Conservation (phyloP, 2,888 invertebrate genomes). For the Hypsopygia costalis region DNA sequence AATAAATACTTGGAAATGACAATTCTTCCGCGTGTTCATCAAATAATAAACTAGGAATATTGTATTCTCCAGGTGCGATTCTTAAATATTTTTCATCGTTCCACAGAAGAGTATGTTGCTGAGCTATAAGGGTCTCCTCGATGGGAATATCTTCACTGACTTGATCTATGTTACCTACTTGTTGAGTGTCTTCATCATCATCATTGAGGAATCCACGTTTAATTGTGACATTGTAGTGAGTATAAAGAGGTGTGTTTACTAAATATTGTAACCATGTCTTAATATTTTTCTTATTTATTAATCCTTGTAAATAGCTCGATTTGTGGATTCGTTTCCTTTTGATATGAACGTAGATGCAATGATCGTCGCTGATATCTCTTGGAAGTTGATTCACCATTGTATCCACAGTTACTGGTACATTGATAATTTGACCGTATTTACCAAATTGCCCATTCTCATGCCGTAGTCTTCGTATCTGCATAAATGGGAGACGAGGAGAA, state of each 20-base stretch:
- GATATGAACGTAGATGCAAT: conserved; percentile 15
- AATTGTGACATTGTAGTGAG: conserved; percentile 8
- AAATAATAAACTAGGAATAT: conserved; percentile 3
- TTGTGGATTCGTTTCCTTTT: conserved; percentile 12
- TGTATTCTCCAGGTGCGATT: conserved; percentile 22
- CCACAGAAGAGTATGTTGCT: conserved; percentile 28
- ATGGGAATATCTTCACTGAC: conserved; percentile 19
- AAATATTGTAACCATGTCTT: conserved; percentile 9
- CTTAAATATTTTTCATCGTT: conserved; percentile 22
- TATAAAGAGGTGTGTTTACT: conserved; percentile 8
- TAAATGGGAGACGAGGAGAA: conserved; percentile 30
- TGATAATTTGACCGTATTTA: conserved; percentile 32
- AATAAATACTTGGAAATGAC: conserved; percentile 44
- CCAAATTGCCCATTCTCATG: conserved; percentile 26
- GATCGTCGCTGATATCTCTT: conserved; percentile 25
- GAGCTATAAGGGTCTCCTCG: conserved; percentile 23
- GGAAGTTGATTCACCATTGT: conserved; percentile 30
- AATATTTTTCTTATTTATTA: conserved; percentile 13
- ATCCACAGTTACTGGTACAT: conserved; percentile 30
- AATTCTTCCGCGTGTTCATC: conserved; percentile 51
- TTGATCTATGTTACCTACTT: conserved; percentile 10
- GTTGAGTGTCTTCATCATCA: not conserved
- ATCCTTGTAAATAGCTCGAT: conserved; percentile 9
- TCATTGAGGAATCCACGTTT: conserved; percentile 5
- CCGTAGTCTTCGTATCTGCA: conserved; percentile 32